Base-by-base conservation (phyloP, 2,113 vertebrate species). In the Alouatta palliata region DNA sequence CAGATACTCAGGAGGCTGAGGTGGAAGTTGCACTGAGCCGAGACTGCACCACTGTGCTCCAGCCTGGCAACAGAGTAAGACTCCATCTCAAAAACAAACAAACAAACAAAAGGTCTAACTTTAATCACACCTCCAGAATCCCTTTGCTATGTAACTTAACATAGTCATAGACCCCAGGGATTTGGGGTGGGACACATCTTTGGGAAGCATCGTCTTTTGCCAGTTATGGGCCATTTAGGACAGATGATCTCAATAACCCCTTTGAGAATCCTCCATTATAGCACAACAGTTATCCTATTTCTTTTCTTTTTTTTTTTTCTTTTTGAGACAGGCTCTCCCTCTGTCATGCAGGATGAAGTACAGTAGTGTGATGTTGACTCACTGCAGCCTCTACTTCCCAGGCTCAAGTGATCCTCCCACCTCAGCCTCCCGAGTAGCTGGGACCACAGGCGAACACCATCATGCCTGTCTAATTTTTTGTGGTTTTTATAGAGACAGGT, bases 371-470 rank as follows among this genome's bases (percentile, higher is more conserved):
- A 35, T 64, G 27, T 2, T 13, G 61, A 64, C 61, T 68, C 30
- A 68, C 66, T 16, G 14, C 66, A 64, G 61, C 61, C 61, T 30
- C 61, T 64, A 13, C 16, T 35, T 68, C 66, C 14, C 0, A 35
- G 66, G 32, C 32, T 35, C 32, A 35, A 35, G 32, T 35, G 32
- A 7, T 68, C 6, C 32, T 68, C 32, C 64, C 64, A 32, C 32
- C 66, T 35, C 32, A 35, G 6, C 64, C 27, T 68, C 32, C 64
- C 64, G 13, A 68, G 32, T 35, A 68, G 64, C 64, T 68, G 32
- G 64, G 27, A 17, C 32, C 14, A 68, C 6, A 68, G 32, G 14
- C 1, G 6, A 6, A 0, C 25, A 27, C 4, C 23, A 11, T 11
- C 13, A 32, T 0, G 2, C 32, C 14, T 35, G 32, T 14, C 64